Evolutionary conservation across 2,888 invertebrate genomes (phyloP), one percentile per base, ranked within the genome.

Genomic region (Heliconius aoede): DNA sequence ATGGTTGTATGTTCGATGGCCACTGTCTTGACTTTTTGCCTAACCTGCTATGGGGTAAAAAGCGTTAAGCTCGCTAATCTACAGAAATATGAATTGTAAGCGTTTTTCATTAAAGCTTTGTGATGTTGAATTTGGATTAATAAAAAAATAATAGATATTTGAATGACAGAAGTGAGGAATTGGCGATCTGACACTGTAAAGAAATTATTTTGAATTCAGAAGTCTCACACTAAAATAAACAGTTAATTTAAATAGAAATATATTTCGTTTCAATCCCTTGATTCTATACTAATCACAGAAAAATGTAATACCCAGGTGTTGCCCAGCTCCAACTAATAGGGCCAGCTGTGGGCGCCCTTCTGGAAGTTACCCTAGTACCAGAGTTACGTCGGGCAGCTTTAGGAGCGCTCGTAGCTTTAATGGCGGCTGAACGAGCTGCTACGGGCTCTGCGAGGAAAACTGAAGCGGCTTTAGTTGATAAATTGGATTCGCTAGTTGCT

Each of bases 371-470:
- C 0, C 94, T 99, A 51, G 98, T 99, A 8, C 97, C 97, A 0
- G 98, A 98, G 85, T 96, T 99, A 11, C 95, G 99, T 0, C 97
- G 98, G 82, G 98, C 98, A 0, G 99, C 98, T 0, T 91, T 99
- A 18, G 98, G 98, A 11, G 98, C 99, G 65, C 97, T 99, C 84
- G 99, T 98, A 84, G 98, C 99, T 83, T 97, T 99, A 95, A 99
- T 99, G 97, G 98, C 98, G 82, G 98, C 98, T 84, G 99, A 99
- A 86, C 97, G 97, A 78, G 94, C 95, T 11, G 96, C 96, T 2
- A 96, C 97, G 0, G 98, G 98, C 0, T 97, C 98, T 81, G 99
- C 99, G 82, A 96, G 97, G 77, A 96, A 98, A 85, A 98, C 99
- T 1, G 99, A 99, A 87, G 98, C 98, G 28, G 98, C 99, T 83